Conservation (phyloP, 92 coral and sea anemone species). For the Palythoa caribaeorum region DNA sequence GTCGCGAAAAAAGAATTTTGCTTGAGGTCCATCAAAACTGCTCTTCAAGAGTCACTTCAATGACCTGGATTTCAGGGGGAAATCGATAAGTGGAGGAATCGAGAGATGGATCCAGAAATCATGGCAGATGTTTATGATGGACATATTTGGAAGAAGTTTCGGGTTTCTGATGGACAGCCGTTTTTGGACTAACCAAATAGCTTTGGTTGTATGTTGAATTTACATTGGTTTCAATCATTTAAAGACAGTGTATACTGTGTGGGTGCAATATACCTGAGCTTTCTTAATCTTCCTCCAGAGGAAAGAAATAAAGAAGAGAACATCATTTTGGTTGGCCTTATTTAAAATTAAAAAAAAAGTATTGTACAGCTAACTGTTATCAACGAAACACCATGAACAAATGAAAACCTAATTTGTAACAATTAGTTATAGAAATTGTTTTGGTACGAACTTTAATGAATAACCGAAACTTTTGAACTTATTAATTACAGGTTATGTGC, state of each 20-base stretch:
- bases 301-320: constrained; percentile 58
- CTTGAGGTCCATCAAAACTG: constrained; percentile 43
- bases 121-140: constrained; percentile 55
- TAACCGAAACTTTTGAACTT: not conserved
- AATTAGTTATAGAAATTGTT: no score
- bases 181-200: constrained; percentile 32
- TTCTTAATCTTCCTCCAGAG: constrained; percentile 51
- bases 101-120: constrained; percentile 32
- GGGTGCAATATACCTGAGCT: constrained; percentile 41
- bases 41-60: constrained; percentile 18
- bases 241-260: constrained; percentile 45
- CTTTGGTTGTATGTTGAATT: constrained; percentile 48
- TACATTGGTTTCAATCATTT: constrained; percentile 59
- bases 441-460: not conserved
- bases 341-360: no score
- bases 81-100: constrained; percentile 41
- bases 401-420: no score
- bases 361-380: no score
- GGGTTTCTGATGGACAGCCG: constrained; percentile 38
- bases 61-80: constrained; percentile 52
- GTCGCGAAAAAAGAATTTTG: constrained; percentile 55
- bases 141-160: constrained; percentile 32
- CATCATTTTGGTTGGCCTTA: no score
- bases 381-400: no score
- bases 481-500: not conserved